These are phyloP conservation scores for Seladonia tumulorum DNA, from an alignment of 2,888 invertebrate species.

Conservation along the genomic window DNA sequence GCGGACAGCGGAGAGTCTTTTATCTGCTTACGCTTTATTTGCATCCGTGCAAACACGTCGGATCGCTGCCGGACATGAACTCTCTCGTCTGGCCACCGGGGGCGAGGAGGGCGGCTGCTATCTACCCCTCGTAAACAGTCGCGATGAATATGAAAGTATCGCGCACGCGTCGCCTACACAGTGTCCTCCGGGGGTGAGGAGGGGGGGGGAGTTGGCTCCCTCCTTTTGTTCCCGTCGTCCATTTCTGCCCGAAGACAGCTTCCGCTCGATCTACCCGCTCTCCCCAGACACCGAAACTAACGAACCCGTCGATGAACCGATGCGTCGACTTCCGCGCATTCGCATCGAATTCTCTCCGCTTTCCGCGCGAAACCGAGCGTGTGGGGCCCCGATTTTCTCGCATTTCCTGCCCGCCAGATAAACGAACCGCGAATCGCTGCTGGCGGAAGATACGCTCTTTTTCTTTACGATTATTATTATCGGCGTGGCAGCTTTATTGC, in stretches of 20 bases:
- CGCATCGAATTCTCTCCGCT: neutral
- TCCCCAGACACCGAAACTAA: neutral
- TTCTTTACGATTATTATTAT: neutral
- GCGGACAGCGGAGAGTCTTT: conserved; percentile 48
- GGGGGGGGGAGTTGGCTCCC: too few relatives aligned
- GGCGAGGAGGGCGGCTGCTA: neutral
- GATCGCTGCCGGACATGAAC: conserved; percentile 25
- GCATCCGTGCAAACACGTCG: conserved; percentile 47
- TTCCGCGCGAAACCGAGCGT: conserved; percentile 37
- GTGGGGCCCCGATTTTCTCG: conserved; percentile 10
- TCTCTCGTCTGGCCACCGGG: conserved; percentile 24
- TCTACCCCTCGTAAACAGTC: conserved; percentile 18
- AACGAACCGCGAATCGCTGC: conserved; percentile 44
- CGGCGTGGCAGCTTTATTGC: neutral
- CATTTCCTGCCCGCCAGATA: neutral
- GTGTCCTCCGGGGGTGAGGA: too few relatives aligned
- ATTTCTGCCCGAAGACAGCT: conserved; percentile 64
- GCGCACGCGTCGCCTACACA: conserved; percentile 15
- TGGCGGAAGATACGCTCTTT: neutral
- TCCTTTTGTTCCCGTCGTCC: conserved; percentile 61
- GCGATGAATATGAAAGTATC: conserved; percentile 56
- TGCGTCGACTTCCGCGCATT: conserved; percentile 13
- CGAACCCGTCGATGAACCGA: conserved; percentile 13
- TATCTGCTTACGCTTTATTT: conserved; percentile 65
- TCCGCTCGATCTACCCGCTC: conserved; percentile 39